Base-by-base conservation (phyloP, 2,888 invertebrate genomes). In the Melitaea athalia region DNA sequence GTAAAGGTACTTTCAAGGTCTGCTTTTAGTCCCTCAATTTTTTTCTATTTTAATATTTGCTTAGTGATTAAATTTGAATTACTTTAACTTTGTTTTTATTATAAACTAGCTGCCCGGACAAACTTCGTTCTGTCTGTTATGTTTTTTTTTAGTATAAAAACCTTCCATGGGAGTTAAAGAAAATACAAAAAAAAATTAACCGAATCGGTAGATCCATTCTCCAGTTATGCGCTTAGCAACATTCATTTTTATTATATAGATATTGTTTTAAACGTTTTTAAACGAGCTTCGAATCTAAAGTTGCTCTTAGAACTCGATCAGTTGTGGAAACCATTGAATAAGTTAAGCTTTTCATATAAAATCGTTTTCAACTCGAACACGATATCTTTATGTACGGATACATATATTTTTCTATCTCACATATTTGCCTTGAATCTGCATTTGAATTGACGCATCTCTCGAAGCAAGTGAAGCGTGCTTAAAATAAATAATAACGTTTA, bases 291-390 rank as follows among this genome's bases (percentile, higher is more conserved):
- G 38, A 62, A 57, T 67, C 52, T 60, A 62, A 67, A 67, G 55
- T 67, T 49, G 17, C 55, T 49, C 38, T 47, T 47, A 11, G 55
- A 62, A 55, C 55, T 67, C 62, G 55, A 64, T 43, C 59, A 60
- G 47, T 69, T 50, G 47, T 24, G 11, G 57, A 61, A 53, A 64
- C 53, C 53, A 60, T 43, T 24, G 60, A 65, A 67, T 62, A 24
- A 38, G 68, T 60, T 47, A 45, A 64, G 64, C 62, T 64, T 69
- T 62, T 64, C 61, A 57, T 64, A 64, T 69, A 57, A 69, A 64
- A 69, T 64, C 57, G 68, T 57, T 62, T 61, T 62, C 61, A 59
- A 53, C 68, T 62, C 61, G 50, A 49, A 69, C 33, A 49, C 61
- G 60, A 61, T 50, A 62, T 68, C 64, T 61, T 68, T 64, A 62